Evolutionary conservation across 2,113 vertebrate genomes (phyloP).

Genomic region (Choloepus hoffmanni): DNA sequence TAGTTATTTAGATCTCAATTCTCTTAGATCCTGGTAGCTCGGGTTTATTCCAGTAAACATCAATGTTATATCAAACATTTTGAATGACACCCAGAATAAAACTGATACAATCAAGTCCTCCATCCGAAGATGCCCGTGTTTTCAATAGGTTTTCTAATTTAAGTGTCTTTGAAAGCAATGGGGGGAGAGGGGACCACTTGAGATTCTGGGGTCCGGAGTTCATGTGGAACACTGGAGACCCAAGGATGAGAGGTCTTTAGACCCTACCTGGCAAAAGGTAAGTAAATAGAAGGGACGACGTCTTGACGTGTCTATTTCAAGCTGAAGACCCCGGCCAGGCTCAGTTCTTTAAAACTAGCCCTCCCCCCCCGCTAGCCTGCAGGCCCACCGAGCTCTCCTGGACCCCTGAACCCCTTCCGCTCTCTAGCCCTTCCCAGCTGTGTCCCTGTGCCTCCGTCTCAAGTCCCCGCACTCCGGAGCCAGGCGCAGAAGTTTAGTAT

Average conservation of each 20-base stretch:
- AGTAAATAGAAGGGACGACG: not conserved
- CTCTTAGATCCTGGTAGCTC: constrained; percentile 39
- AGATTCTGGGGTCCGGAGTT: not conserved
- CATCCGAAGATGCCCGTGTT: not conserved
- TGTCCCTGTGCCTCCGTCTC: not conserved
- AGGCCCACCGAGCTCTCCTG: not conserved
- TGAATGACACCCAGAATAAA: constrained; percentile 38
- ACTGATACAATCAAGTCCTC: not conserved
- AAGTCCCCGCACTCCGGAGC: not conserved
- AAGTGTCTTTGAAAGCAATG: not conserved
- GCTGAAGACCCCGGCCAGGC: not conserved
- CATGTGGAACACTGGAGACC: not conserved
- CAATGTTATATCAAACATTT: not conserved
- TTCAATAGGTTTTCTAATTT: not conserved
- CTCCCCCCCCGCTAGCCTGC: not conserved
- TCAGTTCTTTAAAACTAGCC: constrained; percentile 17
- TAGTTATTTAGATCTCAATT: constrained; percentile 60
- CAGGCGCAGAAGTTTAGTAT: constrained; percentile 71
- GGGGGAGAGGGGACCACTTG: not conserved
- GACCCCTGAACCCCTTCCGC: not conserved
- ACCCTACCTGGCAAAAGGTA: not conserved
- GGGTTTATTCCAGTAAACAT: not conserved
- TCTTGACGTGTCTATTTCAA: not conserved
- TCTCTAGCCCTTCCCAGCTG: not conserved
- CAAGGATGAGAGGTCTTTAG: not conserved